Conservation (phyloP, 2,113 vertebrate genomes). For the Martes martes region DNA sequence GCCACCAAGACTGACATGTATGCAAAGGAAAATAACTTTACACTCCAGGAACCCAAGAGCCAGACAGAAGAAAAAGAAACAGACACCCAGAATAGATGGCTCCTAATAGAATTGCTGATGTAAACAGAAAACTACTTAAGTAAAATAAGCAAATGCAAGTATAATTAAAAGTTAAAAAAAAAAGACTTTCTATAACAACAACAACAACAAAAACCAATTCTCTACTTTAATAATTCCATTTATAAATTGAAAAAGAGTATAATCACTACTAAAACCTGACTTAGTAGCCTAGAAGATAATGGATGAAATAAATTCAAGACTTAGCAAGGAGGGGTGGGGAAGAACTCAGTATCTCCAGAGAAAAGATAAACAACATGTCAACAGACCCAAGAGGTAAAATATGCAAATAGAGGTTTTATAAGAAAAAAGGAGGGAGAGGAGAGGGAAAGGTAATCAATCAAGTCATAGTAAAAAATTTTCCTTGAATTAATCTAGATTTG, state of each 20-base stretch:
- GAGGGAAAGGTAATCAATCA: background rate
- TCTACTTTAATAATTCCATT: background rate
- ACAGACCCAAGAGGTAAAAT: background rate
- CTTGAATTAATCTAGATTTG: background rate
- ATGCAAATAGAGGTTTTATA: background rate
- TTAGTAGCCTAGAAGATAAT: background rate
- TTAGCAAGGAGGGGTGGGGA: background rate
- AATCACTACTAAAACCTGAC: background rate
- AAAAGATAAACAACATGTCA: background rate
- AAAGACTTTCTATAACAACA: background rate
- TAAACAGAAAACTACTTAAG: background rate
- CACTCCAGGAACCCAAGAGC: background rate
- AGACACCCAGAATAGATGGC: background rate
- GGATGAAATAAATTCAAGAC: background rate
- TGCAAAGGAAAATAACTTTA: background rate
- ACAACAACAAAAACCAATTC: background rate
- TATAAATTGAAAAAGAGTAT: background rate
- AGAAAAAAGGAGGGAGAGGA: background rate
- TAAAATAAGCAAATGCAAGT: background rate
- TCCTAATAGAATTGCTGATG: background rate
- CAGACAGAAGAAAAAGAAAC: background rate
- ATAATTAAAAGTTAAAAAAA: background rate
- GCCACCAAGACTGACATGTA: background rate
- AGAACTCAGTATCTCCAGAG: background rate
- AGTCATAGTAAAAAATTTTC: background rate